These are phyloP conservation scores for Trachelus troglodyta DNA, from an alignment of 2,888 invertebrate species.

Conservation along the genomic window DNA sequence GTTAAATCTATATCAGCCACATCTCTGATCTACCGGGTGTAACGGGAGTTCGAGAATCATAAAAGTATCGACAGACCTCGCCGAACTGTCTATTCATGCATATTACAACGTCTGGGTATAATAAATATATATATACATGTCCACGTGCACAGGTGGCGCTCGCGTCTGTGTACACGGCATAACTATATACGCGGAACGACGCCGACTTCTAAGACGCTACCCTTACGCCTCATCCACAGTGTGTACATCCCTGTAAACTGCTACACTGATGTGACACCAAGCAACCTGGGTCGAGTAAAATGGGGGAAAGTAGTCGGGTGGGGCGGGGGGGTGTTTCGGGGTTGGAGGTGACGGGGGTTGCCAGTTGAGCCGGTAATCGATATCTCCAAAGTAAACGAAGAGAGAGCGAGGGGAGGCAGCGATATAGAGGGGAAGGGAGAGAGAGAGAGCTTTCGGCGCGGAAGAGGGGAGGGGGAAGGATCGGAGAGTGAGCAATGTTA, in stretches of 20 bases:
- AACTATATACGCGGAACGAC: background rate
- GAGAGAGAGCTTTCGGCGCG: conserved; percentile 3
- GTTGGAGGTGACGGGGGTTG: conserved; percentile 47
- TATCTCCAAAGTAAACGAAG: conserved; percentile 65
- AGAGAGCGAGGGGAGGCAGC: conserved; percentile 44
- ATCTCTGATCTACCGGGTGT: background rate
- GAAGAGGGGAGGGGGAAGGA: conserved; percentile 22
- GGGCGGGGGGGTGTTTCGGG: conserved; percentile 34
- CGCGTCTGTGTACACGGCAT: background rate
- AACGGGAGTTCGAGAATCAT: background rate
- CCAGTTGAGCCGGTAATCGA: conserved; percentile 64
- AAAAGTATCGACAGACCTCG: background rate
- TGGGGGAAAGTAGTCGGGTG: conserved; percentile 17
- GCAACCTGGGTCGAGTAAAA: conserved; percentile 46
- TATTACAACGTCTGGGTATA: background rate
- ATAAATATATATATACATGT: background rate
- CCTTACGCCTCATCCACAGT: conserved; percentile 33
- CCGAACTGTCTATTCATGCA: background rate
- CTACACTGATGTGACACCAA: conserved; percentile 61
- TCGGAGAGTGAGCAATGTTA: conserved; percentile 18
- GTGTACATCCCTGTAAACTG: conserved; percentile 55
- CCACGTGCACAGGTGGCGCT: background rate
- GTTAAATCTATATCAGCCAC: background rate
- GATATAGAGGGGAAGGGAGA: conserved; percentile 18
- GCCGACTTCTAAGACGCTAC: conserved; percentile 14